Evolutionary conservation across 2,888 invertebrate genomes (phyloP).

Genomic region (Metacarcinus magister): DNA sequence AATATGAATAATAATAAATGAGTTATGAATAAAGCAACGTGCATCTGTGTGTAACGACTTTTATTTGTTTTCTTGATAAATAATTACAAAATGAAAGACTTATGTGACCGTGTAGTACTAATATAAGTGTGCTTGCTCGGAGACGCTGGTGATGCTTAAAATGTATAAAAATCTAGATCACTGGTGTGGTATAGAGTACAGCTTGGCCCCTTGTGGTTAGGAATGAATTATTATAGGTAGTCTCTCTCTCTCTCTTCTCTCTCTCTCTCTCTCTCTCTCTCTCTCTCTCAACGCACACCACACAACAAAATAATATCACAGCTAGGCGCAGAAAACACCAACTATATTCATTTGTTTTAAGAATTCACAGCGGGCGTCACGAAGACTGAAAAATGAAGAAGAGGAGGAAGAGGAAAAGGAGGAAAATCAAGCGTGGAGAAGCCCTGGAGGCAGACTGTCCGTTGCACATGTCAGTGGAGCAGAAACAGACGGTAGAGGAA

Average conservation of each 20-base stretch:
- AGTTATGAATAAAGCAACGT: neutral
- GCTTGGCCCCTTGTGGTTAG: slow-evolving; percentile 22
- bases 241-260: neutral
- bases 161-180: neutral
- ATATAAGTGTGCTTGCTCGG: neutral
- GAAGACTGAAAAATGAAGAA: neutral
- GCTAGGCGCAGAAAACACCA: neutral
- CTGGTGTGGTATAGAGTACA: neutral
- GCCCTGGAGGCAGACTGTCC: neutral
- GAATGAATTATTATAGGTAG: neutral
- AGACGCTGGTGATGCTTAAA: neutral
- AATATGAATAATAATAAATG: neutral
- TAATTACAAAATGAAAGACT: slow-evolving; percentile 27
- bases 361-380: neutral
- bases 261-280: slow-evolving; percentile 26
- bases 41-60: neutral
- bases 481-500: slow-evolving; percentile 53
- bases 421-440: neutral
- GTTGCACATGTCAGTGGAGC: slow-evolving; percentile 54
- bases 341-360: neutral
- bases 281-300: slow-evolving; percentile 10
- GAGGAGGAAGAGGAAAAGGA: neutral
- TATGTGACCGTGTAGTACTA: neutral
- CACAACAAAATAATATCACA: neutral
- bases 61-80: slow-evolving; percentile 11